phyloP scores from a whole-genome alignment of 2,113 vertebrate species.

The Pelvicachromis taeniatus region DNA sequence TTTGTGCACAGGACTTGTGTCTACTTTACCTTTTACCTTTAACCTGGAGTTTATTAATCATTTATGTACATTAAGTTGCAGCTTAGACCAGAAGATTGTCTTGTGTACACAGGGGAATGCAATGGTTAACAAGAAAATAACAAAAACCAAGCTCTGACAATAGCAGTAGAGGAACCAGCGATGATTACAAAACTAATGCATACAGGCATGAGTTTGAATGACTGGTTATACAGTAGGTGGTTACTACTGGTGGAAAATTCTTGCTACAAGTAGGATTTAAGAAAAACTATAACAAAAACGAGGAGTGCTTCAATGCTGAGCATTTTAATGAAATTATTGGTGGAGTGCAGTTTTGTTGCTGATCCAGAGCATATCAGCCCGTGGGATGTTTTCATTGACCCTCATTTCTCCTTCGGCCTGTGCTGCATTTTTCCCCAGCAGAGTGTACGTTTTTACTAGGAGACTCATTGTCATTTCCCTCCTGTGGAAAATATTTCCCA shows the following conservation, averaged over 20 bases:
- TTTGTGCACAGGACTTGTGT: neutral
- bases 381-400: conserved; percentile 42
- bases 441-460: conserved; percentile 32
- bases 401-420: conserved; percentile 40
- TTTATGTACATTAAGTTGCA: neutral
- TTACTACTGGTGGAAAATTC: neutral
- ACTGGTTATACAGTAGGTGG: neutral
- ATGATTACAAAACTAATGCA: neutral
- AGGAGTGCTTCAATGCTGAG: neutral
- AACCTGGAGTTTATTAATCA: neutral
- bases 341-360: conserved; percentile 21
- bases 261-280: neutral
- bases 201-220: neutral
- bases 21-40: neutral
- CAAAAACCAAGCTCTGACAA: neutral
- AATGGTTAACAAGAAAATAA: neutral
- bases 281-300: neutral
- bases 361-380: conserved; percentile 28
- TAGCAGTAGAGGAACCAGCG: neutral
- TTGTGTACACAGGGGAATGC: neutral
- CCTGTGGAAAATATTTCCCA: conserved; percentile 58
- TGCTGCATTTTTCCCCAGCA: conserved; percentile 11
- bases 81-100: neutral
- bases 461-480: conserved; percentile 56
- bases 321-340: conserved; percentile 18